Evolutionary conservation across 2,113 vertebrate species (phyloP).

Genomic region (Oreotrochilus melanogaster): DNA sequence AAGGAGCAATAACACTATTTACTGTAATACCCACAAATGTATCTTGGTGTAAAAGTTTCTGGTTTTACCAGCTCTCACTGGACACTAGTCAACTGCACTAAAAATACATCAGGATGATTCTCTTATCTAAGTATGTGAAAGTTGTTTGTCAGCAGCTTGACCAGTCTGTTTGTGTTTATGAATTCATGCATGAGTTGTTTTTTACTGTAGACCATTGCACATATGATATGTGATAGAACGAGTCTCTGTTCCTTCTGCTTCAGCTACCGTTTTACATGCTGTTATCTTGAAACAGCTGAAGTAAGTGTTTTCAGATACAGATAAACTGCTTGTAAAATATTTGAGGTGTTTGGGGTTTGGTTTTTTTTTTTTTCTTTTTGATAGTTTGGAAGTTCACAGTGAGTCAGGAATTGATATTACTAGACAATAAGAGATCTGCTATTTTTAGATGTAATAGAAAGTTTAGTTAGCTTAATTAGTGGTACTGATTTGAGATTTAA

Average conservation of each 20-base stretch:
- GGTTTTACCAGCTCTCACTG: background rate
- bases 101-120: background rate
- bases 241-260: conserved; percentile 58
- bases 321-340: background rate
- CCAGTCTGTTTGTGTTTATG: background rate
- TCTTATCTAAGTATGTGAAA: background rate
- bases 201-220: background rate
- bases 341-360: background rate
- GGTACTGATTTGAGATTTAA: background rate
- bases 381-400: background rate
- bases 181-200: background rate
- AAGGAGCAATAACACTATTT: background rate
- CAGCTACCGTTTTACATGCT: background rate
- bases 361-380: background rate
- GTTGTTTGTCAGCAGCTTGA: conserved; percentile 12
- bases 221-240: background rate
- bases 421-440: background rate
- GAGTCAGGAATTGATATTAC: background rate
- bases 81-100: background rate
- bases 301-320: background rate
- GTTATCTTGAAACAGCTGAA: background rate
- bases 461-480: background rate
- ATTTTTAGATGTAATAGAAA: background rate
- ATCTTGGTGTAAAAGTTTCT: background rate
- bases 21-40: background rate